These are phyloP conservation scores for Chromobotia macracanthus DNA, from an alignment of 2,797 vertebrate genomes.

Conservation along the genomic window DNA sequence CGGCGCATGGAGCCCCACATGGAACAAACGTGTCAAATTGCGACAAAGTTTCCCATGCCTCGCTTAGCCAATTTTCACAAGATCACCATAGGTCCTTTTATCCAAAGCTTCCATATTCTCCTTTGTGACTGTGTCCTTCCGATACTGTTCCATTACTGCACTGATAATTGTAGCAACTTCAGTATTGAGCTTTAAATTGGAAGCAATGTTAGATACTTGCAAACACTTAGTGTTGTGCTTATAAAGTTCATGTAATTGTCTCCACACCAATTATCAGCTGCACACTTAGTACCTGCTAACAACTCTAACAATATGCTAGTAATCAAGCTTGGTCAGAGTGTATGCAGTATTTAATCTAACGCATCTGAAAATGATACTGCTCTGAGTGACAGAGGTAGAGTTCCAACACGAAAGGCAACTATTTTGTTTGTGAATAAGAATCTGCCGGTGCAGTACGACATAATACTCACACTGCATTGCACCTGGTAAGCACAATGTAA, in stretches of 20 bases:
- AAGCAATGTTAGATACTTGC: constrained; percentile 19
- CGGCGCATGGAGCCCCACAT: constrained; percentile 66
- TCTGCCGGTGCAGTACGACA: neutral
- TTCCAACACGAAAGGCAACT: no score
- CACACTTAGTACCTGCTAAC: neutral
- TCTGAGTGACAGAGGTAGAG: no score
- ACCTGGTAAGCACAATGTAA: neutral
- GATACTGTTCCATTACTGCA: constrained; percentile 73
- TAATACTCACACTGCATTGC: neutral
- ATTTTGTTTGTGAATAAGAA: neutral
- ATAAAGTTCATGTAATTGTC: neutral
- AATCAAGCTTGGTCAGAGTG: neutral
- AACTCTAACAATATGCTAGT: neutral
- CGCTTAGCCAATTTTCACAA: constrained; percentile 62
- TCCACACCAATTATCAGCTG: neutral
- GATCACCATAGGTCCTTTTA: constrained; percentile 66
- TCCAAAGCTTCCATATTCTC: constrained; percentile 60
- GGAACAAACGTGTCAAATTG: constrained; percentile 70
- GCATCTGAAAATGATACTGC: no score
- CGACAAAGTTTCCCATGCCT: constrained; percentile 62
- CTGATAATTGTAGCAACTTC: constrained; percentile 67
- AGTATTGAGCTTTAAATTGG: constrained; percentile 26
- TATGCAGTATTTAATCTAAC: neutral
- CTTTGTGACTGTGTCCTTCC: constrained; percentile 67
- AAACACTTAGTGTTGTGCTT: constrained; percentile 21